Evolutionary conservation across 2,113 vertebrate species (phyloP), one percentile per base, ranked within the genome.

Genomic region (Siniperca chuatsi): DNA sequence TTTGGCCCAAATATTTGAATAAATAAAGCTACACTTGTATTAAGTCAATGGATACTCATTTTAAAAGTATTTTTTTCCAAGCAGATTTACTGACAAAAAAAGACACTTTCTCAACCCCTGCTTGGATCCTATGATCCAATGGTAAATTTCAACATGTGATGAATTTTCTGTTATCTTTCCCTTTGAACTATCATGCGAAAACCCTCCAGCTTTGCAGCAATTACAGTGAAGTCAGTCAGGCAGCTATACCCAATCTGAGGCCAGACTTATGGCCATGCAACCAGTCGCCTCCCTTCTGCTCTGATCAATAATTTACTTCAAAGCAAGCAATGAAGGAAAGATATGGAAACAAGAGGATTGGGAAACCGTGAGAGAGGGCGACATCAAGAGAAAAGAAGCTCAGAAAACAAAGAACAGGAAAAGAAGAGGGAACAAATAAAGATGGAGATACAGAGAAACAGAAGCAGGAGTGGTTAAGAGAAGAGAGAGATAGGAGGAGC

Each of bases 401-500:
- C 15, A 29, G 40, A 71, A 77, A 81, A 88, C 13, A 68, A 60
- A 85, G 35, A 84, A 72, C 61, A 48, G 65, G 75, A 83, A 77
- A 72, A 78, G 44, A 81, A 65, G 75, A 65, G 57, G 33, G 18
- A 75, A 71, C 9, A 83, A 82, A 90, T 60, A 84, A 79, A 89
- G 91, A 91, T 81, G 82, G 84, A 92, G 73, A 81, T 81, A 81
- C 20, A 68, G 87, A 86, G 78, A 90, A 75, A 90, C 81, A 89
- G 87, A 91, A 83, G 75, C 75, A 85, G 75, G 86, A 92, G 88
- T 62, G 61, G 83, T 85, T 84, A 86, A 84, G 76, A 80, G 87
- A 87, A 89, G 88, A 85, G 81, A 91, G 88, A 84, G 70, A 91
- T 73, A 86, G 82, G 42, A 86, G 92, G 87, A 91, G 85, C 89